A percentile compares a stretch with the other conserved stretches of the same genome.
Conservation (phyloP, 1,140 invertebrate genomes). For the Penaeus chinensis region DNA sequence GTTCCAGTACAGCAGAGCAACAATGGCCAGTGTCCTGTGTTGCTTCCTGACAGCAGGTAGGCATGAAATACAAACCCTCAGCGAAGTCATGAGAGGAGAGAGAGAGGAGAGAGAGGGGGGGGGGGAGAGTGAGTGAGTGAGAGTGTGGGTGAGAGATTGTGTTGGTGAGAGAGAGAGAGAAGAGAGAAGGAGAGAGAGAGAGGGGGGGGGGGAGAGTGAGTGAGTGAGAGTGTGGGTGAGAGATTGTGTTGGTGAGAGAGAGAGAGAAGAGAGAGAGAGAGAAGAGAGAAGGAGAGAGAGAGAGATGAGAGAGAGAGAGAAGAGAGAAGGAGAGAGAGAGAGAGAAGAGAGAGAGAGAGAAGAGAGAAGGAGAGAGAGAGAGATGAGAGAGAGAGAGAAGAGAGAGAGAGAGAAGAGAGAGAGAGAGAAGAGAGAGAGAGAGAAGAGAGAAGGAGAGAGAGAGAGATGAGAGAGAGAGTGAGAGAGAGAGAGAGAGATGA, state of each 20-base stretch:
- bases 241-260: neutral
- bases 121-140: no score
- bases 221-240: neutral
- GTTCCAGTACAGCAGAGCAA: no score
- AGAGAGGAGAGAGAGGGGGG: conserved; percentile 10
- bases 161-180: neutral
- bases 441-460: no score
- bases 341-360: neutral
- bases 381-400: neutral
- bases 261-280: neutral
- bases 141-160: no score
- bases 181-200: neutral
- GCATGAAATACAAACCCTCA: no score
- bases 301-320: no score
- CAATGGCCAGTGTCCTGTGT: no score
- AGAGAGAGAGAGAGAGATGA: no score
- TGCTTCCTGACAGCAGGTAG: no score
- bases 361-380: neutral
- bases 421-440: neutral
- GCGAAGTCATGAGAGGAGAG: neutral
- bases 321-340: neutral
- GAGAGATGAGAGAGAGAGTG: no score
- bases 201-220: neutral
- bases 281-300: neutral
- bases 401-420: neutral